Evolutionary conservation across 2,797 vertebrate species (phyloP).

Genomic region (Sebastes vulpes): DNA sequence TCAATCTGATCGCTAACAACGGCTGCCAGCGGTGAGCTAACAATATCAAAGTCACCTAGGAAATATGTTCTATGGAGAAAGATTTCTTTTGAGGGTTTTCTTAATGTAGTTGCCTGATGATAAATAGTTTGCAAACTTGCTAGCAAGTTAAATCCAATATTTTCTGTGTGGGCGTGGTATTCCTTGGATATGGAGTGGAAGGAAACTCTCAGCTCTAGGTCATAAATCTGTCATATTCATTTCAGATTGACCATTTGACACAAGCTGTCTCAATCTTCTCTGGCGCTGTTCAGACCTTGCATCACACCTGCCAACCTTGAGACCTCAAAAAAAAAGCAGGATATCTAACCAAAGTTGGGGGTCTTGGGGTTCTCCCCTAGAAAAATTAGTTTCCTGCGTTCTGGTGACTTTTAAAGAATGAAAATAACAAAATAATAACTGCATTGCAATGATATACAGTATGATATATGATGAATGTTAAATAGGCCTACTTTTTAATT

Average conservation of each 20-base stretch:
- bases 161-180: not conserved
- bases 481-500: too few species aligned
- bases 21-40: not conserved
- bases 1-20: not conserved
- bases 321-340: too few species aligned
- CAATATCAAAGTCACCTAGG: slow-evolving; percentile 16
- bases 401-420: too few species aligned
- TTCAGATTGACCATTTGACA: slow-evolving; percentile 21
- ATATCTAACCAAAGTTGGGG: too few species aligned
- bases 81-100: slow-evolving; percentile 21
- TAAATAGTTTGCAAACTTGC: not conserved
- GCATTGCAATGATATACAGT: too few species aligned
- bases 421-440: too few species aligned
- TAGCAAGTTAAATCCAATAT: slow-evolving; percentile 10
- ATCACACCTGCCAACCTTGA: not conserved
- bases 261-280: not conserved
- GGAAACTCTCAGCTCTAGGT: not conserved
- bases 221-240: not conserved
- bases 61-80: slow-evolving; percentile 6
- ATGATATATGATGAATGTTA: too few species aligned
- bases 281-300: not conserved
- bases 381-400: too few species aligned
- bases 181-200: not conserved
- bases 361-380: too few species aligned
- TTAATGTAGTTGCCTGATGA: slow-evolving; percentile 10